Evolutionary conservation across 2,797 vertebrate genomes (phyloP), one percentile per base, ranked within the genome.

Genomic region (Leuciscus waleckii): DNA sequence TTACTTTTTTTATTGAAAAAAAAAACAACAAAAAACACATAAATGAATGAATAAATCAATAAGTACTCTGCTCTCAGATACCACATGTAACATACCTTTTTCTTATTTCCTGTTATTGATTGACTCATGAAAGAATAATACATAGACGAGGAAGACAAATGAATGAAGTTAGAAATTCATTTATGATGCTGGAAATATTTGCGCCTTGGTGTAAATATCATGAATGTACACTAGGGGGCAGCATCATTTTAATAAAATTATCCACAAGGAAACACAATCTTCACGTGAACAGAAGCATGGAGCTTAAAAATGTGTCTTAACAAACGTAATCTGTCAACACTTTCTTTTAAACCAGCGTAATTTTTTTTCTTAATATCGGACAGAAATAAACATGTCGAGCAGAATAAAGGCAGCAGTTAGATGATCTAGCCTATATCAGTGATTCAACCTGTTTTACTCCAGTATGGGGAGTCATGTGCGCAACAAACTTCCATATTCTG

Each of bases 141-240:
- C 17, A 54, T 6, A n/a, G 2, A 68, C 4, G 21, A 7, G n/a
- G 1, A 80, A 16, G 32, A 39, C 1, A 43, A 8, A 37, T 2
- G 1, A 35, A 67, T 35, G 61, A 11, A 9, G 21, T 11, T 21
- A 19, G 56, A 4, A 63, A 26, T 61, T 3, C 0, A 5, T 8
- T 10, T 56, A 39, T 11, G 49, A 9, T 58, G 23, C 1, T 9
- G 6, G 32, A 39, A 26, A 26, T 1, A 37, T 63, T 16, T 63
- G 19, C 19, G 32, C 35, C 23, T 41, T 37, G 21, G 10, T 21
- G 23, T 56, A 46, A 29, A 21, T 11, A 14, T 14, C 4, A 61
- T 41, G 54, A 13, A 13, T 84, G 49, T 16, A 41, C 82, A 41
- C 63, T 61, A 84, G 83, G 65, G 32, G 75, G 83, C 75, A 70